Conservation (phyloP, 1,140 invertebrate genomes). For the Leptinotarsa lineolata region DNA sequence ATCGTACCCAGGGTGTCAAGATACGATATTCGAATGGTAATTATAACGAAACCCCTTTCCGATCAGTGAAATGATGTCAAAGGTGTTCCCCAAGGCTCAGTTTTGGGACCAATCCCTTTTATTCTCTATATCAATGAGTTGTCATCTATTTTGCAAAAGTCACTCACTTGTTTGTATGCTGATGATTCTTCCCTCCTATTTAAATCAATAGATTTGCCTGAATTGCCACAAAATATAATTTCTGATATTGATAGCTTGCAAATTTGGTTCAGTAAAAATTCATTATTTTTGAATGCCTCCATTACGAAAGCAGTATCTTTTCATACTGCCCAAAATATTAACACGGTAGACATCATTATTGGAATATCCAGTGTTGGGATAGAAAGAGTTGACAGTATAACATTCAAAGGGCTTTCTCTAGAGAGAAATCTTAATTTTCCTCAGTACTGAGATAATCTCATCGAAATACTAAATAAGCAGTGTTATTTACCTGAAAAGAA, state of each 20-base stretch:
- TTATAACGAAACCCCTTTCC: background rate
- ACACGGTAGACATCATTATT: no score
- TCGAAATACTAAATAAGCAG: conserved; percentile 11
- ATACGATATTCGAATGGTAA: background rate
- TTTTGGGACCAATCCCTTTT: conserved; percentile 17
- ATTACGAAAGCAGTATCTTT: conserved; percentile 9
- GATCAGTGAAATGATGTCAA: conserved; percentile 1
- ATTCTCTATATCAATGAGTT: no score
- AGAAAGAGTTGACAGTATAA: conserved; percentile 7
- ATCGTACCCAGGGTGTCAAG: conserved; percentile 11
- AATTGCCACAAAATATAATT: conserved; percentile 10
- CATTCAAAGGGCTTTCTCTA: conserved; percentile 1
- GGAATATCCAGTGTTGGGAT: background rate
- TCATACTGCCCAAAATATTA: conserved; percentile 17
- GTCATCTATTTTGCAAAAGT: conserved; percentile 15
- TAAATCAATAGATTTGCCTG: conserved; percentile 11
- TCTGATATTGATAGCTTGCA: conserved; percentile 9
- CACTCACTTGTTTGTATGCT: conserved; percentile 17
- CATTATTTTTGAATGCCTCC: conserved; percentile 16
- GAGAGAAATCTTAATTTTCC: conserved; percentile 4
- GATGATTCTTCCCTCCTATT: conserved; percentile 17
- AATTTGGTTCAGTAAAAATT: conserved; percentile 13
- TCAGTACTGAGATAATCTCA: conserved; percentile 15
- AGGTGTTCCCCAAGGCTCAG: conserved; percentile 14
- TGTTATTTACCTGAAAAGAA: conserved; percentile 14